These are phyloP conservation scores for Bufo bufo DNA, from an alignment of 2,113 vertebrate species.

Conservation along the genomic window DNA sequence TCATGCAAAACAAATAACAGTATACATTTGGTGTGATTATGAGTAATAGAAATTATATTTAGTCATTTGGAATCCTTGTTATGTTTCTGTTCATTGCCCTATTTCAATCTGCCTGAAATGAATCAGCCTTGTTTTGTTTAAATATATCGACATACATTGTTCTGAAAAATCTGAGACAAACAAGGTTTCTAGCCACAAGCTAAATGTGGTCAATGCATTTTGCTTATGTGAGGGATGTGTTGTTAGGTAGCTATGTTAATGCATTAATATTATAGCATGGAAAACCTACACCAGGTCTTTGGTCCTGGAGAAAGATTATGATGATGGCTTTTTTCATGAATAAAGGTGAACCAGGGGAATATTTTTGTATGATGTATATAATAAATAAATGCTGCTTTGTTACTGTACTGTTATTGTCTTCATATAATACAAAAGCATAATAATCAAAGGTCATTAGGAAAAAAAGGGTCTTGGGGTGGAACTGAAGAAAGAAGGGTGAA, in stretches of 20 bases:
- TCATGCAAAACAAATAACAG: slow-evolving; percentile 56
- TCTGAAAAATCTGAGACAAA: slow-evolving; percentile 40
- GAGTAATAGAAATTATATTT: slow-evolving; percentile 57
- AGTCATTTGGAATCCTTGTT: slow-evolving; percentile 50
- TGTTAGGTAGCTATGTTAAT: slow-evolving; percentile 21
- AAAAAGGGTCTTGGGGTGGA: not conserved
- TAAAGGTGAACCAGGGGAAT: not conserved
- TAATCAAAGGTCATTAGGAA: not conserved
- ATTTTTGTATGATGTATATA: not conserved
- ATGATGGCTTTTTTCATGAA: not conserved
- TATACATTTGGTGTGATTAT: slow-evolving; percentile 45
- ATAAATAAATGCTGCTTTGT: not conserved
- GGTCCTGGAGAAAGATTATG: slow-evolving; percentile 5
- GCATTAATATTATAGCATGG: slow-evolving; percentile 36
- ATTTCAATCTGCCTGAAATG: slow-evolving; percentile 52
- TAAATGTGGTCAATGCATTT: slow-evolving; percentile 28
- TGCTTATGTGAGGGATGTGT: slow-evolving; percentile 39
- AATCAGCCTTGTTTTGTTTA: slow-evolving; percentile 47
- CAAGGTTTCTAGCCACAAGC: slow-evolving; percentile 42
- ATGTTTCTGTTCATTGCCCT: slow-evolving; percentile 51
- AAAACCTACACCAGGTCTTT: slow-evolving; percentile 3
- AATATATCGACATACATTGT: slow-evolving; percentile 49
- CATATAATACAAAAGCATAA: not conserved
- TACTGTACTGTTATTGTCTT: not conserved
- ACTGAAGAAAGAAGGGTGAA: not conserved